Evolutionary conservation across 2,888 invertebrate genomes (phyloP).

Genomic region (Heliconius ismenius): DNA sequence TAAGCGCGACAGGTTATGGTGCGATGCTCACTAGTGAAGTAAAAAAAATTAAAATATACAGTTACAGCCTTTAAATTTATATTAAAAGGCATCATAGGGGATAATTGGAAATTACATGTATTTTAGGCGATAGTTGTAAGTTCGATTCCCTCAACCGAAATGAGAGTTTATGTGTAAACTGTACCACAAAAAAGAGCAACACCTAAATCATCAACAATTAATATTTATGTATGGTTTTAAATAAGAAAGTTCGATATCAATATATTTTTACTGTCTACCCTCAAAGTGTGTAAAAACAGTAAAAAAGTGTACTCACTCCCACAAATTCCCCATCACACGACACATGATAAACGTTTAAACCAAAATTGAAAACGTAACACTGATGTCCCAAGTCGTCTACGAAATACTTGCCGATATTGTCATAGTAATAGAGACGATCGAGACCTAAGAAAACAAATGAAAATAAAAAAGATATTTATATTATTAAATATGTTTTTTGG

Average conservation of each 20-base stretch:
- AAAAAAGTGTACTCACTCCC: slow-evolving; percentile 49
- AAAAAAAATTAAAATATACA: too few species aligned
- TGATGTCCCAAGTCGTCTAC: slow-evolving; percentile 68
- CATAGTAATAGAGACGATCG: slow-evolving; percentile 50
- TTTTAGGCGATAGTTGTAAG: not conserved
- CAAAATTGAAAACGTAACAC: slow-evolving; percentile 60
- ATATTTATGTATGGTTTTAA: too few species aligned
- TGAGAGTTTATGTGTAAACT: too few species aligned
- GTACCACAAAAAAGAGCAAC: too few species aligned
- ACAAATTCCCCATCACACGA: slow-evolving; percentile 56
- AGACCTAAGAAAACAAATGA: slow-evolving; percentile 12
- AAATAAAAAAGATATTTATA: not conserved
- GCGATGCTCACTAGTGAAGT: too few species aligned
- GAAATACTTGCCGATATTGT: slow-evolving; percentile 56
- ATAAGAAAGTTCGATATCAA: too few species aligned
- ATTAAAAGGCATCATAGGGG: too few species aligned
- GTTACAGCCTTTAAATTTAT: too few species aligned
- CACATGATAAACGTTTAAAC: slow-evolving; percentile 54
- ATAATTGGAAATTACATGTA: too few species aligned
- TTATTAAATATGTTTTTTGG: not conserved
- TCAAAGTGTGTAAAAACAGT: not conserved
- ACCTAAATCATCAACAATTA: too few species aligned
- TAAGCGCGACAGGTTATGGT: not conserved
- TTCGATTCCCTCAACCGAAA: not conserved
- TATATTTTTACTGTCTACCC: not conserved